Evolutionary conservation across 2,888 invertebrate genomes (phyloP).

Genomic region (Torymus auratus): DNA sequence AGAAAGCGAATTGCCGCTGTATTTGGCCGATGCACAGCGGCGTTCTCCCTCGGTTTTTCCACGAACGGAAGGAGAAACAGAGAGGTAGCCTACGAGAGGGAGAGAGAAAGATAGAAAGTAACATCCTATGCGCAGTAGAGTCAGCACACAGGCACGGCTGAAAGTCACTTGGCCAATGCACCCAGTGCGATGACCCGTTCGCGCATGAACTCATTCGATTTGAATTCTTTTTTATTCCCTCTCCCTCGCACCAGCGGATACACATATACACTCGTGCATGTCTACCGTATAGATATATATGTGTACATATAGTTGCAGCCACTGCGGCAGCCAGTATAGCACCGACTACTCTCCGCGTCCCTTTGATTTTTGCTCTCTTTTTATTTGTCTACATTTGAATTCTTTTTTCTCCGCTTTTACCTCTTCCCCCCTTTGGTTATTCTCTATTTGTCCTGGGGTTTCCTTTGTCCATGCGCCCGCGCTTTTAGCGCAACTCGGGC

Average conservation of each 20-base stretch:
- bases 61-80: slow-evolving; percentile 22
- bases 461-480: slow-evolving; percentile 35
- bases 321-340: background rate
- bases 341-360: background rate
- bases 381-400: slow-evolving; percentile 25
- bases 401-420: slow-evolving; percentile 28
- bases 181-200: slow-evolving; percentile 36
- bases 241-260: background rate
- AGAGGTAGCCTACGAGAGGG: slow-evolving; percentile 11
- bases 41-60: slow-evolving; percentile 20
- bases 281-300: no score
- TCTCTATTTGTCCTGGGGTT: slow-evolving; percentile 38
- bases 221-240: slow-evolving; percentile 41
- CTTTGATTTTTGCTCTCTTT: background rate
- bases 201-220: slow-evolving; percentile 51
- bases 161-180: slow-evolving; percentile 56
- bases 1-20: slow-evolving; percentile 8
- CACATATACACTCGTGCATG: no score
- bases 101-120: slow-evolving; percentile 4
- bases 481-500: slow-evolving; percentile 14
- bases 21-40: slow-evolving; percentile 15
- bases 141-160: background rate
- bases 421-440: slow-evolving; percentile 44
- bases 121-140: slow-evolving; percentile 29
- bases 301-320: background rate